Evolutionary conservation across 1,140 invertebrate genomes (phyloP), one percentile per base, ranked within the genome.

Genomic region (Drosophila athabasca): DNA sequence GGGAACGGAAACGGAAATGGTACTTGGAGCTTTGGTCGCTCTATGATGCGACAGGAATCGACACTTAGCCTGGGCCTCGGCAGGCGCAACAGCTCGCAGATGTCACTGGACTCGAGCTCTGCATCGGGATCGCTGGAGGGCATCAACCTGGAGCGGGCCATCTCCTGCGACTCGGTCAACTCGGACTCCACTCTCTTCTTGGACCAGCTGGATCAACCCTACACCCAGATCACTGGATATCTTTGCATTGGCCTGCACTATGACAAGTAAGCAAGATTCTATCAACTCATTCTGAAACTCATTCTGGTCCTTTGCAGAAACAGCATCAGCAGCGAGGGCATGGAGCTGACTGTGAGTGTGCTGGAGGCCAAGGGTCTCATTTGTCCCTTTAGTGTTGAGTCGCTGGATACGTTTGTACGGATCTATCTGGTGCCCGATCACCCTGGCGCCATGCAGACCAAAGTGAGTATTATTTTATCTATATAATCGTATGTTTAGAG

Each of bases 111-210:
- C 17, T 68, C 74, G 6, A 78, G 78, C 0, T 61, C 62, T 0
- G 66, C 64, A 0, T 68, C 66, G 45, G 71, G 71, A 1, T 84
- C 80, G 0, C 6, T 91, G 41, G 89, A 91, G 29, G 69, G 83
- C 44, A 79, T 83, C 7, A 80, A 82, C 17, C 61, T 90, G 64
- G 90, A 95, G 62, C 92, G 95, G 51, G 96, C 95, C 1, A 93
- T 96, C 64, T 96, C 96, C 44, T 97, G 96, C 90, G 96, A 97
- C 66, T 97, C 96, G 45, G 95, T 97, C 6, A 96, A 95, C 68
- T 97, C 96, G 5, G 96, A 97, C 1, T 96, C 96, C 0, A 96
- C 95, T 6, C 94, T 97, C 1, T 93, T 94, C 24, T 92, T 96
- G 3, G 94, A 94, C 45, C 95, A 96, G 82, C 92, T 96, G 15